Conservation (phyloP, 1,140 invertebrate species). For the Phymastichus coffea region DNA sequence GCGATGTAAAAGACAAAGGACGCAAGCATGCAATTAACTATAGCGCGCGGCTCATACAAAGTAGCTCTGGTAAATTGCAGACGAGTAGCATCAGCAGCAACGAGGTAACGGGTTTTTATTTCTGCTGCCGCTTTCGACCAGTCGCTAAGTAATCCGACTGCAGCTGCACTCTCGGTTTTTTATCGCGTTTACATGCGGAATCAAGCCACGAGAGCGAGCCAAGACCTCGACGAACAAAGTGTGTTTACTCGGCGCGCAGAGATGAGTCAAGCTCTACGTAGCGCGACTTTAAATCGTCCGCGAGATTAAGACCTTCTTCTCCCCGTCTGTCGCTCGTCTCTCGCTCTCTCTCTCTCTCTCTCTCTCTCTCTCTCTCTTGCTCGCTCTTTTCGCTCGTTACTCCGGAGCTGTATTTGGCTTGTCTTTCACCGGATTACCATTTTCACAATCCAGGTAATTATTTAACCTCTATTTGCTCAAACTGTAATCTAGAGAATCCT, state of each 20-base stretch:
- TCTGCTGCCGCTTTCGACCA: too few species aligned
- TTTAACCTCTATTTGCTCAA: too few species aligned
- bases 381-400: not conserved
- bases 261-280: not conserved
- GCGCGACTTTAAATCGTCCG: not conserved
- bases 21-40: constrained; percentile 12
- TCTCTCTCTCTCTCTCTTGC: not conserved
- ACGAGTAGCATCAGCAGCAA: not conserved
- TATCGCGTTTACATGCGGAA: constrained; percentile 31
- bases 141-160: not conserved
- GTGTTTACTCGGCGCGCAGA: constrained; percentile 23
- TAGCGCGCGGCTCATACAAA: not conserved
- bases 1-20: not conserved
- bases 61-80: not conserved
- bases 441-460: too few species aligned
- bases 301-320: constrained; percentile 32
- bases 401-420: too few species aligned
- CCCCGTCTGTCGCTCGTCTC: not conserved
- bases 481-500: too few species aligned
- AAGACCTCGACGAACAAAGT: constrained; percentile 23
- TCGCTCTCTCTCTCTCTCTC: not conserved
- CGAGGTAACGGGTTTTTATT: not conserved
- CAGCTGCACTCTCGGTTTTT: constrained; percentile 15
- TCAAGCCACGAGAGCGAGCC: constrained; percentile 34
- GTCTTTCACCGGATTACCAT: too few species aligned